Conservation (phyloP, 1,140 invertebrate genomes). For the Brachionus asplanchnoidis region DNA sequence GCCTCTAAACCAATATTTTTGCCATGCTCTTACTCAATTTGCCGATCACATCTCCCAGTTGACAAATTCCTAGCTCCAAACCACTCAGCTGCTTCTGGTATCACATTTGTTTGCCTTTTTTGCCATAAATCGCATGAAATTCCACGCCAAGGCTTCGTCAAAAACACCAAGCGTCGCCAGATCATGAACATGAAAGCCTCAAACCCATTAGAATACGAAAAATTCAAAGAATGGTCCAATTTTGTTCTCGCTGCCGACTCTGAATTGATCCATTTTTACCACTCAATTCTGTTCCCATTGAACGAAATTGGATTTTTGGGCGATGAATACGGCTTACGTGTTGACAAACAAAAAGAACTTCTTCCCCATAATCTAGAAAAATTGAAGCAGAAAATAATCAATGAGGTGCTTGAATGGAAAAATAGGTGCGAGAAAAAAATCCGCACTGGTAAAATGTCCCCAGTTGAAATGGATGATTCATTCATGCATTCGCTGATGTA, state of each 20-base stretch:
- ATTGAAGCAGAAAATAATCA: not conserved
- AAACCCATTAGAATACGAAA: not conserved
- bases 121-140: not conserved
- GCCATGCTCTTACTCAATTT: not conserved
- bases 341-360: not conserved
- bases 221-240: not conserved
- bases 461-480: not conserved
- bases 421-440: not conserved
- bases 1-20: not conserved
- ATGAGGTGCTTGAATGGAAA: not conserved
- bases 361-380: not conserved
- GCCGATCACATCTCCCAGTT: not conserved
- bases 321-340: not conserved
- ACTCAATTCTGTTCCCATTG: not conserved
- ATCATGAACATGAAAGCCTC: not conserved
- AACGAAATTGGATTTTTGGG: not conserved
- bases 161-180: not conserved
- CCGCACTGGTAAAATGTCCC: not conserved
- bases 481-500: not conserved
- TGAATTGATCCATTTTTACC: not conserved
- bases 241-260: not conserved
- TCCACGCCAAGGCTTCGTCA: not conserved
- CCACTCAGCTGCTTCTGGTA: not conserved
- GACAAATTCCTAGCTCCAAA: not conserved
- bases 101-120: not conserved